These are phyloP conservation scores for Catocala nupta DNA, from an alignment of 2,888 invertebrate genomes.

Conservation along the genomic window DNA sequence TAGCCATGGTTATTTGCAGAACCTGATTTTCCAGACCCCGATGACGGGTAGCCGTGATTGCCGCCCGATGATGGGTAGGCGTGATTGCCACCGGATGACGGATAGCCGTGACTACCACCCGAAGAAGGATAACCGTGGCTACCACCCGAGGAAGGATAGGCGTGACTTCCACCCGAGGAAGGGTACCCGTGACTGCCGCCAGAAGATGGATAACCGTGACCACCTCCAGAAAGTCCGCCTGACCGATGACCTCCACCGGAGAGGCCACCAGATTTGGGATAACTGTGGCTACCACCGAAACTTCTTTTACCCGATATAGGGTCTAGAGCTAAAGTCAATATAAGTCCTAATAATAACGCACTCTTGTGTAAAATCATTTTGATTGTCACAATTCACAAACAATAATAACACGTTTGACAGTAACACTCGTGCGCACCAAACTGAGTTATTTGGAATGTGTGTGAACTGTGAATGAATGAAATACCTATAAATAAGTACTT, in stretches of 20 bases:
- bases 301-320: slow-evolving; percentile 58
- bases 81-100: slow-evolving; percentile 53
- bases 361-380: slow-evolving; percentile 62
- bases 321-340: slow-evolving; percentile 55
- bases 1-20: slow-evolving; percentile 33
- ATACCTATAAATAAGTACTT: no score
- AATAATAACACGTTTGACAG: slow-evolving; percentile 41
- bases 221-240: slow-evolving; percentile 56
- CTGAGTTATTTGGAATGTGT: slow-evolving; percentile 31
- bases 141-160: slow-evolving; percentile 34
- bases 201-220: slow-evolving; percentile 56
- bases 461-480: slow-evolving; percentile 6
- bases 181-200: slow-evolving; percentile 51
- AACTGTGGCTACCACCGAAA: slow-evolving; percentile 58
- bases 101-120: slow-evolving; percentile 49
- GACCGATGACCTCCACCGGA: slow-evolving; percentile 55
- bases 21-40: slow-evolving; percentile 32
- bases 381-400: slow-evolving; percentile 40
- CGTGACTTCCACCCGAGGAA: slow-evolving; percentile 47
- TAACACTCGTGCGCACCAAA: slow-evolving; percentile 60
- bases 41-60: slow-evolving; percentile 52
- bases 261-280: slow-evolving; percentile 64
- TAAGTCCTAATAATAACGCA: slow-evolving; percentile 64
- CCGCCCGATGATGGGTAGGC: slow-evolving; percentile 53
- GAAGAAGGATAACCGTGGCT: slow-evolving; percentile 42